Base-by-base conservation (phyloP, 1,140 invertebrate genomes). In the Drosophila serrata region DNA sequence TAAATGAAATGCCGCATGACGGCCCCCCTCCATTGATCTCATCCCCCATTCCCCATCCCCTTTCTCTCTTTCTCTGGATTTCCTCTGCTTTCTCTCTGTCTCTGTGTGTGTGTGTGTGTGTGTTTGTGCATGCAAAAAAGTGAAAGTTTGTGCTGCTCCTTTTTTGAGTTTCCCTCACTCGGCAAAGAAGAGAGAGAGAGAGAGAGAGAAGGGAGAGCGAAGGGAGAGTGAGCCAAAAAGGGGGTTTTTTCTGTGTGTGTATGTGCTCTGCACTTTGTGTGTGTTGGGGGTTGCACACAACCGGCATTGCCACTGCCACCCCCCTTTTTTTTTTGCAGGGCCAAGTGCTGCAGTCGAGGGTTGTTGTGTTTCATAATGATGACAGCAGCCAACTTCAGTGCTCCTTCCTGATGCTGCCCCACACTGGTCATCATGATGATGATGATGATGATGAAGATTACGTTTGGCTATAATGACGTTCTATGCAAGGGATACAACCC, bases 311-410 rank as follows among this genome's bases (percentile, higher is more conserved):
- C 24, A 8, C 15, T 15, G 9, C 45, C 60, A 43, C 62, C 67
- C 65, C 67, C 69, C 65, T 48, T 31, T 42, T 33, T 43, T 48
- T 31, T 42, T 33, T 43, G 37, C 55, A 35, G 65, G 65, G 53
- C 65, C 67, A 72, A 72, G 58, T 74, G 60, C 75, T 87, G 85
- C 81, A 90, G 79, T 51, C 53, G 84, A 87, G 84, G 85, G 85
- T 88, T 90, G 85, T 84, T 88, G 77, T 78, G 62, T 79, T 76
- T 88, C 80, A 81, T 88, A 82, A 87, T 88, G 84, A 88, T 87
- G 84, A 87, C 76, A 80, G 75, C 51, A 55, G 51, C 51, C 51
- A 22, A 55, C 74, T 73, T 75, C 37, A 57, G 67, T 24, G 61
- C 62, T 87, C 74, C 81, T 86, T 87, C 74, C 81, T 86, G 82